A percentile compares a stretch with the other conserved stretches of the same genome.
These are phyloP conservation scores for Trichogramma evanescens DNA, from an alignment of 2,888 invertebrate genomes.

Conservation along the genomic window DNA sequence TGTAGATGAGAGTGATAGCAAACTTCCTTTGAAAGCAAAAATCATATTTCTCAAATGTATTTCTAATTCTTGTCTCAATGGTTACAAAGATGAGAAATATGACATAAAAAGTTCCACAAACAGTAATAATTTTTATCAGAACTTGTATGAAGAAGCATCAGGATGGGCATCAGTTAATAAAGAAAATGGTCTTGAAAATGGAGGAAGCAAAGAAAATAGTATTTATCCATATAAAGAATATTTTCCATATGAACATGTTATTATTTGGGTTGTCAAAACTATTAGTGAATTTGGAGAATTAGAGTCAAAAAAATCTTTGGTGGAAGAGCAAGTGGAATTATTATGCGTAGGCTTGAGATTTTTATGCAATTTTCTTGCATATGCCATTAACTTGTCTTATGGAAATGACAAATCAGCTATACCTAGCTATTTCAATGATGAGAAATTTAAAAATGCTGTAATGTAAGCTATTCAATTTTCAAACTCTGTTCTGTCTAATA, in stretches of 20 bases:
- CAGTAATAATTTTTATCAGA: neutral
- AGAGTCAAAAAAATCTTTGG: conserved; percentile 11
- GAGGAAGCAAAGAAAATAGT: neutral
- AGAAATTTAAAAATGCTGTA: conserved; percentile 30
- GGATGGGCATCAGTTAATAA: too few species aligned
- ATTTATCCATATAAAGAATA: conserved; percentile 25
- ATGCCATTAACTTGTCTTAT: conserved; percentile 26
- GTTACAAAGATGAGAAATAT: conserved; percentile 28
- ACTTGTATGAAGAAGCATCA: too few species aligned
- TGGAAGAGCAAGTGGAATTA: conserved; percentile 28
- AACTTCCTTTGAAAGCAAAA: conserved; percentile 27
- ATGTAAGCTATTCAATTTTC: conserved; percentile 28
- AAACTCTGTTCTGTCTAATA: neutral
- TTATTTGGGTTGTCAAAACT: conserved; percentile 30
- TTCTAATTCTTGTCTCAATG: conserved; percentile 37
- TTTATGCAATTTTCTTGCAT: conserved; percentile 37
- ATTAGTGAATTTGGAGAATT: conserved; percentile 19
- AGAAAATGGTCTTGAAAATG: neutral
- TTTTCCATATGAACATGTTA: conserved; percentile 37
- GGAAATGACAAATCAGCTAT: conserved; percentile 19
- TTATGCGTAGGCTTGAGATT: conserved; percentile 37
- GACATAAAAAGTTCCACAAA: neutral
- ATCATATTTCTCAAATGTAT: conserved; percentile 37
- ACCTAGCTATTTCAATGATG: conserved; percentile 24
- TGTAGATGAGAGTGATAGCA: conserved; percentile 15